Conservation (phyloP, 2,797 vertebrate genomes). For the Neosilurus mollespiculum region DNA sequence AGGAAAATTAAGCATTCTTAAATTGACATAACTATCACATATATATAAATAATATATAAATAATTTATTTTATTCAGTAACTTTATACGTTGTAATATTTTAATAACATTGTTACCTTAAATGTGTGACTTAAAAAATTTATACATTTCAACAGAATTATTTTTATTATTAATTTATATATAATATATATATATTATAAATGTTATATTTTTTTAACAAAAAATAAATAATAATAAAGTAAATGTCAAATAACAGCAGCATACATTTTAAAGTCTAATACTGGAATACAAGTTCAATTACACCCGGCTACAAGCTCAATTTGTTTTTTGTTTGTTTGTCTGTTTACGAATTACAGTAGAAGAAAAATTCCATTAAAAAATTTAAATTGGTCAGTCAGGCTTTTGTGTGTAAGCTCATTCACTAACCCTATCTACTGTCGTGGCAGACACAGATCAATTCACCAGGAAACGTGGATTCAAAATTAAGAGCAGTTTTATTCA, state of each 20-base stretch:
- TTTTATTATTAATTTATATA: background rate
- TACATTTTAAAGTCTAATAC: background rate
- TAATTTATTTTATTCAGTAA: background rate
- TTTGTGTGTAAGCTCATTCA: background rate
- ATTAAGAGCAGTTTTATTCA: no score
- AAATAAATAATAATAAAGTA: no score
- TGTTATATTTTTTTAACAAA: background rate
- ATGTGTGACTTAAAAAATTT: background rate
- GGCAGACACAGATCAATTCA: no score
- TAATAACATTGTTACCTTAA: background rate
- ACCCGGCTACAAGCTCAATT: no score
- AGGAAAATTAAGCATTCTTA: background rate
- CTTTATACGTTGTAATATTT: background rate
- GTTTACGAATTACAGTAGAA: background rate
- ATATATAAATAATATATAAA: background rate
- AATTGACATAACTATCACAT: background rate
- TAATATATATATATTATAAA: no score
- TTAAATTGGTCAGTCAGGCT: no score
- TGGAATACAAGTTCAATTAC: background rate
- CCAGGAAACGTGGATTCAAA: no score
- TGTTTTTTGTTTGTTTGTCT: no score
- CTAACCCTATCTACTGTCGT: background rate
- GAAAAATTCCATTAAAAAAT: background rate
- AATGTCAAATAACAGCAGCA: no score
- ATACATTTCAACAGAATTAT: background rate